Percentiles rank a stretch among this genome's conserved stretches.
Conservation (phyloP, 2,113 vertebrate species). For the Probosciger aterrimus region DNA sequence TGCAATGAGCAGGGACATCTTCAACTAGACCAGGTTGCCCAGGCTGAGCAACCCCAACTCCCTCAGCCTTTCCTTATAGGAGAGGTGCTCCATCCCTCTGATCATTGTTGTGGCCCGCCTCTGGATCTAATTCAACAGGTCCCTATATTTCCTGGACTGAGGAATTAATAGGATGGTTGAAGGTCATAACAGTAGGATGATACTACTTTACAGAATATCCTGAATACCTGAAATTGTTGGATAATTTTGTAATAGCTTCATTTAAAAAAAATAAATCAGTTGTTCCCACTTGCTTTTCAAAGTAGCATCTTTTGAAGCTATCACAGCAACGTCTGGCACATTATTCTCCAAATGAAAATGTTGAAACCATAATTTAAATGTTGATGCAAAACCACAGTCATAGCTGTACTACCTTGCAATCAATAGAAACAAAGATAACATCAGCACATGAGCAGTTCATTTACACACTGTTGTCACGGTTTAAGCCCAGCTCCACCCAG, state of each 20-base stretch:
- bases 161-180: not conserved
- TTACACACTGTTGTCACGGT: not conserved
- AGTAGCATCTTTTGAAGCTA: not conserved
- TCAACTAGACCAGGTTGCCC: not conserved
- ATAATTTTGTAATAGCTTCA: not conserved
- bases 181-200: not conserved
- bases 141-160: too few relatives aligned
- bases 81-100: not conserved
- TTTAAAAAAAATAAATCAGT: not conserved
- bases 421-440: constrained; percentile 9
- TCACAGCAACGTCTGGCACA: not conserved
- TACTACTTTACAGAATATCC: not conserved
- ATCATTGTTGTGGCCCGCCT: too few relatives aligned
- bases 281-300: not conserved
- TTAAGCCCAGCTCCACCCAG: not conserved
- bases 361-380: constrained; percentile 17
- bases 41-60: not conserved
- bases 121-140: not conserved
- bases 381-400: constrained; percentile 23
- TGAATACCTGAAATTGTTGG: not conserved
- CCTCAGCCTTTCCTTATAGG: not conserved
- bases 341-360: not conserved
- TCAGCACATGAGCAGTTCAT: not conserved
- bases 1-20: not conserved
- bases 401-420: not conserved